Conservation (phyloP, 2,797 vertebrate species). For the Coilia nasus region DNA sequence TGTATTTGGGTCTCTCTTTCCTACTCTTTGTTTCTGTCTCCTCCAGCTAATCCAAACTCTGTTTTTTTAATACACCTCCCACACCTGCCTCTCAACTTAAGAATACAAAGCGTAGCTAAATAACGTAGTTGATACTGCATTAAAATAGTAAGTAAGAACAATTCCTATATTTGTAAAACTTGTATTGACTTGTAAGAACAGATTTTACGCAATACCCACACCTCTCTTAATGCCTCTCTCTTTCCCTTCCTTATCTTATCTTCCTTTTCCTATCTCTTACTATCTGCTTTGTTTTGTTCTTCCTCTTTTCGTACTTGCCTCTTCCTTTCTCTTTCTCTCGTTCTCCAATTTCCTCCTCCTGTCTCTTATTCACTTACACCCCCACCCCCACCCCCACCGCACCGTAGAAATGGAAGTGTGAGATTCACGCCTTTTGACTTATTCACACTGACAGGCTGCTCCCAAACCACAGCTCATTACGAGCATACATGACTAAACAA, state of each 20-base stretch:
- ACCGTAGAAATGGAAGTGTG: not conserved
- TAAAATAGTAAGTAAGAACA: too few relatives aligned
- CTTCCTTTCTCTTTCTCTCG: slow-evolving; percentile 40
- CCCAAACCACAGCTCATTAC: not conserved
- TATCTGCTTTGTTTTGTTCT: not conserved
- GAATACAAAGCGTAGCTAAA: too few relatives aligned
- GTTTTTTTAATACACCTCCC: too few relatives aligned
- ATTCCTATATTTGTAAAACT: too few relatives aligned
- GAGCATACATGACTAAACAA: not conserved
- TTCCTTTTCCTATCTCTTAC: not conserved
- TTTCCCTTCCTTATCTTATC: not conserved
- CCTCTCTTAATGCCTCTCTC: slow-evolving; percentile 37
- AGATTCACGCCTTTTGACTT: not conserved
- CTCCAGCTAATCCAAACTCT: too few relatives aligned
- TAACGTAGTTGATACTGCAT: too few relatives aligned
- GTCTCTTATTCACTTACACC: not conserved
- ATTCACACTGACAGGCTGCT: not conserved
- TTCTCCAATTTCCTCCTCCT: not conserved
- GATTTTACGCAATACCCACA: slow-evolving; percentile 16
- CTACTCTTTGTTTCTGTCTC: not conserved
- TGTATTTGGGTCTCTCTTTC: slow-evolving; percentile 26
- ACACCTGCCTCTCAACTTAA: too few relatives aligned
- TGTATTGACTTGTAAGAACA: not conserved
- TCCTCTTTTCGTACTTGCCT: not conserved
- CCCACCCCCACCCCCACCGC: not conserved